Conservation (phyloP, 1,140 invertebrate species). For the Drosophila teissieri region DNA sequence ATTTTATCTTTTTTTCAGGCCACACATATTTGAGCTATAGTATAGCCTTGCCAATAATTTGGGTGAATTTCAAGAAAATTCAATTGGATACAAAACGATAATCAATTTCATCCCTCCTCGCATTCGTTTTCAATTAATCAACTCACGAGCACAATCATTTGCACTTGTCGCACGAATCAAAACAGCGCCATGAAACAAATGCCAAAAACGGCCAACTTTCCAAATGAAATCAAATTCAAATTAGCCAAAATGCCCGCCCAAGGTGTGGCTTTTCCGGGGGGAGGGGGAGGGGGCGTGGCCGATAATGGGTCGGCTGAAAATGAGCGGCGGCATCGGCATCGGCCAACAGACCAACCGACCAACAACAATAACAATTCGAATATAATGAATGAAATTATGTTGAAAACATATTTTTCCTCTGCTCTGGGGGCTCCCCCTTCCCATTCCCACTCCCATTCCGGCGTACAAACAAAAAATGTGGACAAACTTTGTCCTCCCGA, state of each 20-base stretch:
- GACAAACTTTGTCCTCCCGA: conserved; percentile 45
- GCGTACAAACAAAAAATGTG: conserved; percentile 24
- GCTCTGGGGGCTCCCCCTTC: background rate
- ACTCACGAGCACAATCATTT: conserved; percentile 39
- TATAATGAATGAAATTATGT: conserved; percentile 76
- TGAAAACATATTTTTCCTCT: conserved; percentile 67
- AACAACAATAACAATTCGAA: conserved; percentile 54
- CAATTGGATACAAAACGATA: background rate
- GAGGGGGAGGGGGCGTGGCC: conserved; percentile 14
- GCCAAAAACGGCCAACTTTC: conserved; percentile 53
- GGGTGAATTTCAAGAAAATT: background rate
- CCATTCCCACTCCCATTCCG: background rate
- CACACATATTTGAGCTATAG: too few relatives aligned
- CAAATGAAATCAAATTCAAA: conserved; percentile 76
- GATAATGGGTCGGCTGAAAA: conserved; percentile 54
- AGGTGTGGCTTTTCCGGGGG: conserved; percentile 11
- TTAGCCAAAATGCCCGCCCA: conserved; percentile 54
- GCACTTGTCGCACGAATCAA: conserved; percentile 37
- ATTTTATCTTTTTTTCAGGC: too few relatives aligned
- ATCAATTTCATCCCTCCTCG: background rate
- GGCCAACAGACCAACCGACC: conserved; percentile 4
- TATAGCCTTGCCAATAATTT: background rate
- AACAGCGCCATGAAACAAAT: conserved; percentile 29
- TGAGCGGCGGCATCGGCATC: conserved; percentile 40
- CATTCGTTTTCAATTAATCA: conserved; percentile 28